Percentiles rank a stretch among this genome's conserved stretches.
Conservation (phyloP, 2,113 vertebrate species). For the Oenanthe oenanthe region DNA sequence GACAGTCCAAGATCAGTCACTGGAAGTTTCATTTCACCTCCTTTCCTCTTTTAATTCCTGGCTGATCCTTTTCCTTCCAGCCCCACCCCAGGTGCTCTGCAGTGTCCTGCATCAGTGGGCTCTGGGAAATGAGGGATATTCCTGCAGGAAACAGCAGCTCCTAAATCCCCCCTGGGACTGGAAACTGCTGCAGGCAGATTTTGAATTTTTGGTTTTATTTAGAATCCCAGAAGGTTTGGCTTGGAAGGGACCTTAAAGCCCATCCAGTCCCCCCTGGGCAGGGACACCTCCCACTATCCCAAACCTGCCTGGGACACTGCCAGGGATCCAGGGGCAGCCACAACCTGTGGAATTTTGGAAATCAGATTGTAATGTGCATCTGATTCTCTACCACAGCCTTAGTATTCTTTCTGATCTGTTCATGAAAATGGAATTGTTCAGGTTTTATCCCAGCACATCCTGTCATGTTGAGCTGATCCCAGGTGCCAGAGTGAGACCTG, state of each 20-base stretch:
- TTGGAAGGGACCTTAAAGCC: neutral
- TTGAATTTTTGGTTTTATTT: neutral
- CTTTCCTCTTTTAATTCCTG: neutral
- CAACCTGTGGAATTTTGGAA: neutral
- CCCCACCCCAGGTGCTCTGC: neutral
- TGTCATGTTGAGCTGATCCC: neutral
- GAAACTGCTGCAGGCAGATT: neutral
- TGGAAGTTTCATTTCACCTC: neutral
- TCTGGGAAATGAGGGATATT: neutral
- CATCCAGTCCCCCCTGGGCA: neutral
- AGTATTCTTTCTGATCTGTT: neutral
- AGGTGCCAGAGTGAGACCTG: neutral
- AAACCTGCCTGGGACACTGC: neutral
- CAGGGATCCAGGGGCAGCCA: neutral
- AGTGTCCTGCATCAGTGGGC: rapidly evolving
- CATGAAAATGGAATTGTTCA: neutral
- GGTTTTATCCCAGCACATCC: neutral
- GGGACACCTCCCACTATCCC: neutral
- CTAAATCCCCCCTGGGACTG: neutral
- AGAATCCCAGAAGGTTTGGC: neutral
- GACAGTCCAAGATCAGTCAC: neutral
- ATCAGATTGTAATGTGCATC: neutral
- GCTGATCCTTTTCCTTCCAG: neutral
- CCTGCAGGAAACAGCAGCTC: neutral
- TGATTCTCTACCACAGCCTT: neutral